Conservation (phyloP, 2,113 vertebrate genomes). For the Ibidorhyncha struthersii region DNA sequence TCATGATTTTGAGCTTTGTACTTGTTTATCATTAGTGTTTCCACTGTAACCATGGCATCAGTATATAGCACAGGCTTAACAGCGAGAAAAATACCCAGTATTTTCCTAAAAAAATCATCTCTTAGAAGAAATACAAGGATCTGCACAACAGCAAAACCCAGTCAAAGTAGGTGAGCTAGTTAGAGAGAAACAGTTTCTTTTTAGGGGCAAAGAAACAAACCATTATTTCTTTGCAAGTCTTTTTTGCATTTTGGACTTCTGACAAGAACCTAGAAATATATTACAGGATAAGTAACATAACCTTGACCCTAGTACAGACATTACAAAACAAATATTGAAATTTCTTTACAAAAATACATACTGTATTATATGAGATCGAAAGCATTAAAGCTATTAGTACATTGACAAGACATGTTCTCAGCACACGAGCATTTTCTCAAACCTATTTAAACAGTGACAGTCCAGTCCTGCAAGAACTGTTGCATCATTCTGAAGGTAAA, state of each 20-base stretch:
- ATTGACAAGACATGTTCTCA: conserved; percentile 14
- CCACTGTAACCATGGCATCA: conserved; percentile 76
- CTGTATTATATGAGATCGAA: neutral
- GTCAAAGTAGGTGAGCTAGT: neutral
- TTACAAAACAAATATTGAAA: neutral
- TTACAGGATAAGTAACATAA: neutral
- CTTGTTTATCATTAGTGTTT: conserved; percentile 62
- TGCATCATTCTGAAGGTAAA: conserved; percentile 21
- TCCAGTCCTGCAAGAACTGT: conserved; percentile 2
- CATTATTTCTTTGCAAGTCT: neutral
- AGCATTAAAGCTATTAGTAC: neutral
- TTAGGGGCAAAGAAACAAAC: neutral
- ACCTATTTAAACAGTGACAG: neutral
- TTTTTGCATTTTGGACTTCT: neutral
- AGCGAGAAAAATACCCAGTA: conserved; percentile 42
- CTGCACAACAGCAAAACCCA: neutral
- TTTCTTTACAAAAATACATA: neutral
- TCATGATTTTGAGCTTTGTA: conserved; percentile 43
- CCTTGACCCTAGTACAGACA: neutral
- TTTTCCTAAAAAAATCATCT: conserved; percentile 21
- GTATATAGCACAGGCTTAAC: conserved; percentile 56
- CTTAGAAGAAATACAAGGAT: neutral
- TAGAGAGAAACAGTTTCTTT: neutral
- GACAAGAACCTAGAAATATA: neutral
- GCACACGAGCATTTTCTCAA: conserved; percentile 25